Percentiles rank a stretch among this genome's conserved stretches.
These are phyloP conservation scores for Jordanella pulchra DNA, from an alignment of 2,797 vertebrate genomes.

Conservation along the genomic window DNA sequence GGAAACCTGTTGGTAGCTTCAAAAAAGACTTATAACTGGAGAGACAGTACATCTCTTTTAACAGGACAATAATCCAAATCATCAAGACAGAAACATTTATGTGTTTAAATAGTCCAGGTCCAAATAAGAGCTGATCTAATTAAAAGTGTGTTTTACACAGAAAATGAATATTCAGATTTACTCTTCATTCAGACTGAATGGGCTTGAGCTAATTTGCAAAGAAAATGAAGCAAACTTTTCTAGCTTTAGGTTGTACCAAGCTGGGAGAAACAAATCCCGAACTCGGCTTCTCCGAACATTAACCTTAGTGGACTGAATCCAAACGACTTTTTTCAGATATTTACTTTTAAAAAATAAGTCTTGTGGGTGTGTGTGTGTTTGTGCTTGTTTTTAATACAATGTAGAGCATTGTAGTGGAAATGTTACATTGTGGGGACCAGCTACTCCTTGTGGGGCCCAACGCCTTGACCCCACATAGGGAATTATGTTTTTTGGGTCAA, in stretches of 20 bases:
- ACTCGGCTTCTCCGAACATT: neutral
- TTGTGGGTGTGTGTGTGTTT: no score
- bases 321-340: neutral
- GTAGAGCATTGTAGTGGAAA: no score
- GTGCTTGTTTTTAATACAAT: no score
- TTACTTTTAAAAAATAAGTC: neutral
- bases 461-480: no score
- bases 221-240: neutral
- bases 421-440: no score
- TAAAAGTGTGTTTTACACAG: neutral
- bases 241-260: neutral
- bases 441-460: no score
- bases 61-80: neutral
- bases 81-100: neutral
- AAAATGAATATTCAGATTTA: neutral
- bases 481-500: neutral
- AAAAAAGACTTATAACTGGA: neutral
- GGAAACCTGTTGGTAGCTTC: neutral
- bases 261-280: neutral
- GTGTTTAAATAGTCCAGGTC: no score
- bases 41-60: neutral
- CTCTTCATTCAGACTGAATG: neutral
- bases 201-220: neutral
- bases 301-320: neutral
- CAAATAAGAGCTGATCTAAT: neutral